Conservation (phyloP, 2,113 vertebrate genomes). For the Plecotus auritus region DNA sequence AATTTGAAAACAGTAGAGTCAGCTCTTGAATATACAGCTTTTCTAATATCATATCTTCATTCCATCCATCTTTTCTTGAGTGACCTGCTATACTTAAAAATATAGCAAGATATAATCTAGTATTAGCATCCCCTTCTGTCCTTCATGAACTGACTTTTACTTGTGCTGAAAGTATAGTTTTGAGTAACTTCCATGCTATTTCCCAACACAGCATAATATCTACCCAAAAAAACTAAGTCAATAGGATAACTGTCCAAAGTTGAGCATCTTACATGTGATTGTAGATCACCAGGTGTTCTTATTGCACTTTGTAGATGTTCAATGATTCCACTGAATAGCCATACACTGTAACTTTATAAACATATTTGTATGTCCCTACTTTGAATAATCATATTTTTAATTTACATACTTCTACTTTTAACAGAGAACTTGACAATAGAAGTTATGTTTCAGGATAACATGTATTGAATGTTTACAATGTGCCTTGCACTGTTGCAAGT, state of each 20-base stretch:
- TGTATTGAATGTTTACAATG: not conserved
- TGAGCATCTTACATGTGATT: not conserved
- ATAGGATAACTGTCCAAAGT: not conserved
- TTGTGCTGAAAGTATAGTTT: not conserved
- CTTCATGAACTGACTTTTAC: not conserved
- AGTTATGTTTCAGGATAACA: not conserved
- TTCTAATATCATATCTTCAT: not conserved
- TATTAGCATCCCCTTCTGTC: not conserved
- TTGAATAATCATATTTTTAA: not conserved
- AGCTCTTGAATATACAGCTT: not conserved
- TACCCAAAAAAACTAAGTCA: not conserved
- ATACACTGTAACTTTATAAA: not conserved
- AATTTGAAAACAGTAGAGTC: not conserved
- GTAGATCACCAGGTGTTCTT: not conserved
- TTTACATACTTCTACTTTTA: not conserved
- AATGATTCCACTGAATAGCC: not conserved
- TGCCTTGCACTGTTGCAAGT: not conserved
- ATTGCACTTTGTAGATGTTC: not conserved
- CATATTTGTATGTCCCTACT: not conserved
- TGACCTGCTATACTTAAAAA: not conserved
- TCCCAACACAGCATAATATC: not conserved
- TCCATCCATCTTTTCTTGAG: not conserved
- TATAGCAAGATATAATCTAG: not conserved
- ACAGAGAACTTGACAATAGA: not conserved
- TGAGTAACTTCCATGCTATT: not conserved